phyloP scores from a whole-genome alignment of 1,140 invertebrate genomes.

The Drosophila triauraria region DNA sequence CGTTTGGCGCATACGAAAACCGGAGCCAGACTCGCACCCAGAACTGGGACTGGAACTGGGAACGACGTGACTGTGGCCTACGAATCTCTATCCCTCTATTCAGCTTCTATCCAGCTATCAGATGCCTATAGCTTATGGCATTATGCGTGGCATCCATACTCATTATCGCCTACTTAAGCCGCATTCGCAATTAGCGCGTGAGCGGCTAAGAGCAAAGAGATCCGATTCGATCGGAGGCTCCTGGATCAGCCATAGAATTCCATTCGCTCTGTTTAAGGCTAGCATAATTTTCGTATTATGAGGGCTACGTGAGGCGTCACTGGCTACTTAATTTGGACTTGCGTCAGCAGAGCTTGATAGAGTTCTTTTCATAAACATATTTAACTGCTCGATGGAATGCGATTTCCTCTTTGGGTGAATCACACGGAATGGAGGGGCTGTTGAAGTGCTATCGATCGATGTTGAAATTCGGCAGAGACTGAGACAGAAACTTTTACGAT shows the following conservation, averaged over 20 bases:
- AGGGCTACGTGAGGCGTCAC: conserved; percentile 57
- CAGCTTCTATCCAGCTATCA: conserved; percentile 10
- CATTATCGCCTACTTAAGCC: conserved; percentile 48
- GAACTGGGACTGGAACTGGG: conserved; percentile 38
- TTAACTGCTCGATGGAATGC: conserved; percentile 24
- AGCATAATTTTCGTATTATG: conserved; percentile 74
- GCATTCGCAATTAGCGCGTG: conserved; percentile 62
- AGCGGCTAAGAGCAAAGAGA: conserved; percentile 49
- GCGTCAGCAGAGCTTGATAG: conserved; percentile 54
- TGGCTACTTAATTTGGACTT: conserved; percentile 16
- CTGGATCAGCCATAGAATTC: conserved; percentile 32
- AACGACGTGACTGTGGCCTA: conserved; percentile 73
- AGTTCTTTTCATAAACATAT: conserved; percentile 45
- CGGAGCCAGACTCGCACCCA: conserved; percentile 25
- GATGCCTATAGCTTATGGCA: conserved; percentile 40
- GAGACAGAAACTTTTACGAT: conserved; percentile 46
- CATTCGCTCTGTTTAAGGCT: conserved; percentile 55
- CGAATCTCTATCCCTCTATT: background rate
- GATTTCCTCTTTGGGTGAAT: conserved; percentile 66
- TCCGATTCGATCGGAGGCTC: conserved; percentile 26
- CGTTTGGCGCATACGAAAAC: conserved; percentile 61
- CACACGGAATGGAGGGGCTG: conserved; percentile 26
- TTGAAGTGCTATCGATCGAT: conserved; percentile 40
- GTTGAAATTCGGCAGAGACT: conserved; percentile 28
- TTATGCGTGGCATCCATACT: conserved; percentile 78